phyloP scores from a whole-genome alignment of 2,888 invertebrate species.

The Marronus borbonicus region DNA sequence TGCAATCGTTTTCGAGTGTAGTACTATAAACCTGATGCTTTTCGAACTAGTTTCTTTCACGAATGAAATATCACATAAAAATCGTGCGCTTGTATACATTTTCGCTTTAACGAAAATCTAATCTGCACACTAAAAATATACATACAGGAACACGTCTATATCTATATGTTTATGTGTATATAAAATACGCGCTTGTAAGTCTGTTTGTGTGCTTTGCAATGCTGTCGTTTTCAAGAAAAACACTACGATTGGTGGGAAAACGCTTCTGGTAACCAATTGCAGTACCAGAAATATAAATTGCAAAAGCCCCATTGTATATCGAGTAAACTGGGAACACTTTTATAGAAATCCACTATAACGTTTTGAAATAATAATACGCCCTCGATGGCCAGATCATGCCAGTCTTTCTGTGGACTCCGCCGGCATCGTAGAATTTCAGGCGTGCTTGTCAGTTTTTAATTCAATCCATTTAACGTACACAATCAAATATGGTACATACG shows the following conservation, averaged over 20 bases:
- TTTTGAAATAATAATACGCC: constrained; percentile 57
- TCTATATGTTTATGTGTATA: constrained; percentile 46
- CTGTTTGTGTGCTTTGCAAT: constrained; percentile 51
- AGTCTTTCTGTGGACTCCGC: constrained; percentile 54
- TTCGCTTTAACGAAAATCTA: constrained; percentile 38
- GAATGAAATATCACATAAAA: constrained; percentile 30
- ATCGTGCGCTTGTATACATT: constrained; percentile 35
- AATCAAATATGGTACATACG: constrained; percentile 52
- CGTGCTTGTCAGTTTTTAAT: constrained; percentile 41
- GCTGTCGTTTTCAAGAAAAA: constrained; percentile 57
- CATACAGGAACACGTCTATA: constrained; percentile 22
- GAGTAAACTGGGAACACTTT: constrained; percentile 58
- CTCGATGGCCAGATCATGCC: constrained; percentile 48
- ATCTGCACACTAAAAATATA: constrained; percentile 47
- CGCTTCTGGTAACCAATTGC: constrained; percentile 57
- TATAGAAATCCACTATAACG: constrained; percentile 68
- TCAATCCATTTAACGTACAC: neutral
- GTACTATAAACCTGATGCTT: neutral
- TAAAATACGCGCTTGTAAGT: constrained; percentile 48
- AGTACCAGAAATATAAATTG: constrained; percentile 59
- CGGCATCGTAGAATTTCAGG: constrained; percentile 42
- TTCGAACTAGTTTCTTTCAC: neutral
- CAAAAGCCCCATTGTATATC: constrained; percentile 62
- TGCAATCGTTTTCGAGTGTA: neutral
- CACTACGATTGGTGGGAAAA: constrained; percentile 57